Evolutionary conservation across 2,113 vertebrate species (phyloP).

Genomic region (Callospermophilus lateralis): DNA sequence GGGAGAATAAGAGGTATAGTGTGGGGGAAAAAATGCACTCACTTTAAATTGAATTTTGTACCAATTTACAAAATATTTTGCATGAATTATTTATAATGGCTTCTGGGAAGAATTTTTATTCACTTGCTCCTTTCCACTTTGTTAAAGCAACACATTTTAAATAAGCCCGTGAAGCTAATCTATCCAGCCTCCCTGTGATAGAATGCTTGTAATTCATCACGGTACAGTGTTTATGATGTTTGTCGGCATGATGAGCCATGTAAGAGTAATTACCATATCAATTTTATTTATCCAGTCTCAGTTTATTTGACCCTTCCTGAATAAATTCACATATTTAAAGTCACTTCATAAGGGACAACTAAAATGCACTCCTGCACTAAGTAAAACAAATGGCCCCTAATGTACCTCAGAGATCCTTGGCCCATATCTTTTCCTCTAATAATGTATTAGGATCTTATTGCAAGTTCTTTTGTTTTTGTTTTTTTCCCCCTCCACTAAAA

Average conservation of each 20-base stretch:
- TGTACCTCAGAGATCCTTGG: background rate
- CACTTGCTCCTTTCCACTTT: slow-evolving; percentile 69
- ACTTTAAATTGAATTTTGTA: slow-evolving; percentile 64
- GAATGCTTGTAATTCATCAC: slow-evolving; percentile 68
- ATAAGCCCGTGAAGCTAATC: slow-evolving; percentile 55
- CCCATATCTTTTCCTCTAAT: slow-evolving; percentile 32
- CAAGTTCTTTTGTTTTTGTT: background rate
- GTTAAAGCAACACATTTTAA: slow-evolving; percentile 72
- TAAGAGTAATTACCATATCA: slow-evolving; percentile 69
- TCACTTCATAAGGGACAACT: background rate
- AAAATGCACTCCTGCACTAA: slow-evolving; percentile 20
- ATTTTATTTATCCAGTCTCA: slow-evolving; percentile 61
- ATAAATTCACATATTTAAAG: slow-evolving; percentile 1
- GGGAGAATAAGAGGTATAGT: background rate
- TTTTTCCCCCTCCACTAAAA: background rate
- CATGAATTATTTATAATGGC: slow-evolving; percentile 77
- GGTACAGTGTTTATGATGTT: slow-evolving; percentile 10
- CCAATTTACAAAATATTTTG: slow-evolving; percentile 73
- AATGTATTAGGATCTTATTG: background rate
- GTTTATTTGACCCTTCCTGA: slow-evolving; percentile 44
- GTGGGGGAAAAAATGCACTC: background rate
- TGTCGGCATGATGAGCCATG: slow-evolving; percentile 44
- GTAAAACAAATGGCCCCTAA: slow-evolving; percentile 9
- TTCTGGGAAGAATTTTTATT: slow-evolving; percentile 77
- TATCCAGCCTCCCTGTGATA: slow-evolving; percentile 25